Evolutionary conservation across 2,113 vertebrate genomes (phyloP).

Genomic region (Peromyscus californicus): DNA sequence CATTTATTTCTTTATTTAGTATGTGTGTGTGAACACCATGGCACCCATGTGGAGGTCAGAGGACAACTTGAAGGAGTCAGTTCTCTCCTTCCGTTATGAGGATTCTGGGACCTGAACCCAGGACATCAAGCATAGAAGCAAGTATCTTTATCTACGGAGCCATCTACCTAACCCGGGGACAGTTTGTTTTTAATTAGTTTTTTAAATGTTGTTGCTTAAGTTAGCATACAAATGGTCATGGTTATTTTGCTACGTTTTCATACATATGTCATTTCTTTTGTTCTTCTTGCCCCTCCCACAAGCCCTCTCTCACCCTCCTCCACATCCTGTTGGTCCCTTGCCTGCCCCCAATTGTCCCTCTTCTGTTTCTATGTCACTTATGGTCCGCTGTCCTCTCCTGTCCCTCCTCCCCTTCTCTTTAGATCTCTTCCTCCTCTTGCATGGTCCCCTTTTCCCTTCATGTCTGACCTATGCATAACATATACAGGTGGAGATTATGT

Average conservation of each 20-base stretch:
- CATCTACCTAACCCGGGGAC: too few relatives aligned
- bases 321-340: not conserved
- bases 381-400: not conserved
- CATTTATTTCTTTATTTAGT: not conserved
- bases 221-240: not conserved
- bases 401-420: not conserved
- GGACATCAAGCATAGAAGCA: not conserved
- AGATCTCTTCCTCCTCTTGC: not conserved
- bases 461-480: not conserved
- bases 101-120: not conserved
- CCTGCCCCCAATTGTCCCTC: too few relatives aligned
- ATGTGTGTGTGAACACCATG: not conserved
- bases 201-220: not conserved
- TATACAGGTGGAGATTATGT: not conserved
- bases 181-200: not conserved
- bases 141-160: not conserved
- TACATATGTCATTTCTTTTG: not conserved
- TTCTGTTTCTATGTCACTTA: too few relatives aligned
- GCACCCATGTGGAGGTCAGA: not conserved
- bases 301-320: not conserved
- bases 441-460: not conserved
- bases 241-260: not conserved
- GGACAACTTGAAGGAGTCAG: not conserved
- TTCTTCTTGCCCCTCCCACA: not conserved
- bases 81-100: not conserved